A percentile compares a stretch with the other conserved stretches of the same genome.
Conservation (phyloP, 2,113 vertebrate genomes). For the Dromas ardeola region DNA sequence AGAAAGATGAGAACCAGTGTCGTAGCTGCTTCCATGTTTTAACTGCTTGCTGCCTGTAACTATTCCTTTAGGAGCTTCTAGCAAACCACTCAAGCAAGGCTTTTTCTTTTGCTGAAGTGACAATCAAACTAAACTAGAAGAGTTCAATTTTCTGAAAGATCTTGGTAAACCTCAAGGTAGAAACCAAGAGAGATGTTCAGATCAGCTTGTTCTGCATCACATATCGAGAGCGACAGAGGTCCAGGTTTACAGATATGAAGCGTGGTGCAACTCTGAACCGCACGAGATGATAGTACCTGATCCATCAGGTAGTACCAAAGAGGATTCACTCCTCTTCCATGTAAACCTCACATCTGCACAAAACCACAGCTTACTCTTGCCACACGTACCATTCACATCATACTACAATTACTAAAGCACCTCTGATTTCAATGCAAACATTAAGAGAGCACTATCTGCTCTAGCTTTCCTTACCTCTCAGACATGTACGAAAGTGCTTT, state of each 20-base stretch:
- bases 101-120: not conserved
- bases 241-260: not conserved
- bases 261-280: not conserved
- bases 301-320: not conserved
- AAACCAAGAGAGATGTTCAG: not conserved
- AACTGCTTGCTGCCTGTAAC: not conserved
- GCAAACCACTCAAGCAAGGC: not conserved
- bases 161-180: not conserved
- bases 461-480: not conserved
- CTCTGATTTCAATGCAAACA: not conserved
- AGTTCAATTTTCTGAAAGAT: not conserved
- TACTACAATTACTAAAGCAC: not conserved
- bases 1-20: not conserved
- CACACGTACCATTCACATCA: accelerated
- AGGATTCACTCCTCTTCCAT: not conserved
- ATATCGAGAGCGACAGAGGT: not conserved
- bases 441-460: not conserved
- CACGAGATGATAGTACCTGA: not conserved
- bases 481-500: not conserved
- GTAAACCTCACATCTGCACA: not conserved
- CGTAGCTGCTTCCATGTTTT: not conserved
- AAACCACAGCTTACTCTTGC: not conserved
- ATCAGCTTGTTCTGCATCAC: not conserved
- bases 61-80: not conserved
- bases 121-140: not conserved